phyloP scores from a whole-genome alignment of 2,888 invertebrate species.

The Tiphia femorata region DNA sequence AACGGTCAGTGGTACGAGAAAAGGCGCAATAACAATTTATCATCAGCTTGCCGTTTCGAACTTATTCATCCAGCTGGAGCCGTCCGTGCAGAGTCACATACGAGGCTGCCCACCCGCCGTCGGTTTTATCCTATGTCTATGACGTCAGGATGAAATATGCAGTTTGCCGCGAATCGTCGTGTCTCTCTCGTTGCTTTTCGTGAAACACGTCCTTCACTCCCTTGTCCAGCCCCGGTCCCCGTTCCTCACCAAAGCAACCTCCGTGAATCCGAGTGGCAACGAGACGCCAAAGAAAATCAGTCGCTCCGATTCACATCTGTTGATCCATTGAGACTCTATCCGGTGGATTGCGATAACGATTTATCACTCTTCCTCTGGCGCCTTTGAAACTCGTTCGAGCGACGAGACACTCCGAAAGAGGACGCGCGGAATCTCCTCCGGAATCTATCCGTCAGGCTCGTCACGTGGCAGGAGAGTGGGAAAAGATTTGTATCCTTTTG shows the following conservation, averaged over 20 bases:
- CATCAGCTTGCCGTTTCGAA: constrained; percentile 35
- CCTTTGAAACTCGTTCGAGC: constrained; percentile 19
- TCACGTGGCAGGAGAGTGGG: no score
- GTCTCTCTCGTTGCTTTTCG: background rate
- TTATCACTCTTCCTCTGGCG: constrained; percentile 41
- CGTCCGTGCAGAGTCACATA: constrained; percentile 23
- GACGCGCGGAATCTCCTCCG: no score
- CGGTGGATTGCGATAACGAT: constrained; percentile 27
- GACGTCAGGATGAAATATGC: constrained; percentile 38
- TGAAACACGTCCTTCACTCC: background rate
- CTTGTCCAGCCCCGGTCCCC: no score
- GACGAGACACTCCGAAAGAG: no score
- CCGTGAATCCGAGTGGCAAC: no score
- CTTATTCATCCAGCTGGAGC: constrained; percentile 34
- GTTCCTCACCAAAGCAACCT: no score
- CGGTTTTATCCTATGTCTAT: constrained; percentile 24
- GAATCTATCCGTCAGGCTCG: no score
- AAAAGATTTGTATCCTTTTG: no score
- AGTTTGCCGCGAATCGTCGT: background rate
- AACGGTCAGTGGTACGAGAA: constrained; percentile 22
- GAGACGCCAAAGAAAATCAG: constrained; percentile 30
- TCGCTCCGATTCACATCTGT: constrained; percentile 25
- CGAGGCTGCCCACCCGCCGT: constrained; percentile 28
- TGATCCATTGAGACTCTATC: constrained; percentile 23
- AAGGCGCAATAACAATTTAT: constrained; percentile 36